These are phyloP conservation scores for Ceyx cyanopectus DNA, from an alignment of 2,113 vertebrate species.

Conservation along the genomic window DNA sequence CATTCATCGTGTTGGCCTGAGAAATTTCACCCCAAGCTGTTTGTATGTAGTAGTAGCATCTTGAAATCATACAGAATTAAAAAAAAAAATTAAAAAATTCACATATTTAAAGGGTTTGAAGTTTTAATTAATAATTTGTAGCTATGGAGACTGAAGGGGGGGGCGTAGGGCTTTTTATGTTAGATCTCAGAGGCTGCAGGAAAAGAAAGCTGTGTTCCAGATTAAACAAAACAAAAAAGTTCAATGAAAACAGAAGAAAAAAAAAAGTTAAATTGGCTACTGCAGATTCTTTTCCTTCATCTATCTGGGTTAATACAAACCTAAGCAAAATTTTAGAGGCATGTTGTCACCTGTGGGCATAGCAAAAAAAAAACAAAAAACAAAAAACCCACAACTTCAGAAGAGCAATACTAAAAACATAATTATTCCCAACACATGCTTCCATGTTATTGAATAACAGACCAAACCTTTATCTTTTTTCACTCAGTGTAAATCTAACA, in stretches of 20 bases:
- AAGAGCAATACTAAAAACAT: neutral
- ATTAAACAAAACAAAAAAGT: neutral
- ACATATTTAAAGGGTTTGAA: neutral
- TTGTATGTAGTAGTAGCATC: neutral
- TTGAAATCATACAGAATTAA: neutral
- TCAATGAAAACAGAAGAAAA: neutral
- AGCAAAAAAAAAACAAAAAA: neutral
- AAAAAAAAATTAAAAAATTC: neutral
- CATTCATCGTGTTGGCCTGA: neutral
- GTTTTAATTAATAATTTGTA: conserved; percentile 3
- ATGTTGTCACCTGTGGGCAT: neutral
- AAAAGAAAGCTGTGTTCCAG: neutral
- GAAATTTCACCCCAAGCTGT: neutral
- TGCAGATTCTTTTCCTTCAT: neutral
- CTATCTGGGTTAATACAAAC: neutral
- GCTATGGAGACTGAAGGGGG: neutral
- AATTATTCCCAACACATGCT: neutral
- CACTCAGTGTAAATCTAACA: neutral
- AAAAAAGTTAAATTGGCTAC: neutral
- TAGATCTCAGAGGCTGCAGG: neutral
- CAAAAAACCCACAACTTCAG: neutral
- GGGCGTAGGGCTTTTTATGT: neutral
- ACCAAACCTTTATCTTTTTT: neutral
- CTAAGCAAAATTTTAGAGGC: neutral
- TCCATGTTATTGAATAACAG: neutral